A percentile compares a stretch with the other conserved stretches of the same genome.
Conservation (phyloP, 2,113 vertebrate species). For the Anoura caudifer region DNA sequence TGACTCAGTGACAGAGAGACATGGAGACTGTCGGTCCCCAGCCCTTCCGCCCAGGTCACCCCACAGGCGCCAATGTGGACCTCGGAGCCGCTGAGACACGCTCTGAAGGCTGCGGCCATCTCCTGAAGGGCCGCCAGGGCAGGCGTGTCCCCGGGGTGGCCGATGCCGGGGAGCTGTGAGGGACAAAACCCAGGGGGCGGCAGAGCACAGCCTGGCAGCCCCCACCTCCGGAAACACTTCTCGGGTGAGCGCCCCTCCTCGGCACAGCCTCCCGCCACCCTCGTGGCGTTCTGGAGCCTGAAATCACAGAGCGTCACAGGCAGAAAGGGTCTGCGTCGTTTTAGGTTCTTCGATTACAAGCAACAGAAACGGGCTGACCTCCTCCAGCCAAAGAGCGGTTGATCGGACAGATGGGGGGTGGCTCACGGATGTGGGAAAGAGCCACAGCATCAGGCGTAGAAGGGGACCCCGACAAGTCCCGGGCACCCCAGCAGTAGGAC, state of each 20-base stretch:
- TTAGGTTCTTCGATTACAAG: background rate
- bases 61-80: background rate
- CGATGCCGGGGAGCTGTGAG: rapidly evolving
- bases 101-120: rapidly evolving
- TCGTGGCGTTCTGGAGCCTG: background rate
- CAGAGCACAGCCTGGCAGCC: rapidly evolving
- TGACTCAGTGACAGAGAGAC: background rate
- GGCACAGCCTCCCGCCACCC: background rate
- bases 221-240: background rate
- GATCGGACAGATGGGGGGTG: background rate
- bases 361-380: background rate
- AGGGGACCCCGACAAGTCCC: background rate
- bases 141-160: no score
- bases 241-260: background rate
- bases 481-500: no score
- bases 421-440: background rate
- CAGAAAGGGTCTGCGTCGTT: background rate
- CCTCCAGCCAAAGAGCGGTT: background rate
- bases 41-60: background rate
- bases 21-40: background rate
- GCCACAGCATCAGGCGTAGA: background rate
- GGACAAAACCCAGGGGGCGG: rapidly evolving
- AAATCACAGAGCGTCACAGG: background rate
- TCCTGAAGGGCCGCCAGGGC: rapidly evolving
- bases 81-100: background rate